Evolutionary conservation across 2,113 vertebrate genomes (phyloP).

Genomic region (Genyomyrus donnyi): DNA sequence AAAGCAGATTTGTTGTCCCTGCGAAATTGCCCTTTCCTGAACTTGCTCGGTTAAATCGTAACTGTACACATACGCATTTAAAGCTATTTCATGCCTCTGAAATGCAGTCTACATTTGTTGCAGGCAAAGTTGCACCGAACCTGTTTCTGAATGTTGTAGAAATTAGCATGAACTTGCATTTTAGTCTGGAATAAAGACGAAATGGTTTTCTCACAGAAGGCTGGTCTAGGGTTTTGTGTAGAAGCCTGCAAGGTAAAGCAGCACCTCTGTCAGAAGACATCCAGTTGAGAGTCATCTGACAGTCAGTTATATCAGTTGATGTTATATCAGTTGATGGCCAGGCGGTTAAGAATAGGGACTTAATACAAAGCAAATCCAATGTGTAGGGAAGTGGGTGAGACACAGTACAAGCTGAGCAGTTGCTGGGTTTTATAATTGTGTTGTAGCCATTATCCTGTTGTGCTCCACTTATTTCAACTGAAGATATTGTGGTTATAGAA

Average conservation of each 20-base stretch:
- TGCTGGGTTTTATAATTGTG: not conserved
- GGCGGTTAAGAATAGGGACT: not conserved
- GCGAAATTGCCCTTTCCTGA: not conserved
- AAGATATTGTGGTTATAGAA: not conserved
- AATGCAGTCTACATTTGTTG: not conserved
- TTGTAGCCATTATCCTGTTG: not conserved
- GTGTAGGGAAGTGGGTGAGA: not conserved
- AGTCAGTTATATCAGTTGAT: not conserved
- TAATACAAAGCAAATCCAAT: not conserved
- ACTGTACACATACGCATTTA: not conserved
- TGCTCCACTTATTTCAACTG: not conserved
- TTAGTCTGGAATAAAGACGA: not conserved
- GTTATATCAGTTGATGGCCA: not conserved
- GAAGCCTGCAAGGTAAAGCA: not conserved
- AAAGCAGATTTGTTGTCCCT: not conserved
- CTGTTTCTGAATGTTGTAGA: not conserved
- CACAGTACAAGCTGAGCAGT: not conserved
- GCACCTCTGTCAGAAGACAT: not conserved
- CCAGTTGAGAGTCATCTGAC: not conserved
- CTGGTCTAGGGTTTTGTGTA: not conserved
- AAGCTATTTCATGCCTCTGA: not conserved
- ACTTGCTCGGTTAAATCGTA: not conserved
- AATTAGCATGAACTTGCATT: not conserved
- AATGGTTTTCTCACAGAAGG: not conserved
- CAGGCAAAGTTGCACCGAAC: not conserved